These are phyloP conservation scores for Cinclus mexicanus DNA, from an alignment of 2,113 vertebrate species.

Conservation along the genomic window DNA sequence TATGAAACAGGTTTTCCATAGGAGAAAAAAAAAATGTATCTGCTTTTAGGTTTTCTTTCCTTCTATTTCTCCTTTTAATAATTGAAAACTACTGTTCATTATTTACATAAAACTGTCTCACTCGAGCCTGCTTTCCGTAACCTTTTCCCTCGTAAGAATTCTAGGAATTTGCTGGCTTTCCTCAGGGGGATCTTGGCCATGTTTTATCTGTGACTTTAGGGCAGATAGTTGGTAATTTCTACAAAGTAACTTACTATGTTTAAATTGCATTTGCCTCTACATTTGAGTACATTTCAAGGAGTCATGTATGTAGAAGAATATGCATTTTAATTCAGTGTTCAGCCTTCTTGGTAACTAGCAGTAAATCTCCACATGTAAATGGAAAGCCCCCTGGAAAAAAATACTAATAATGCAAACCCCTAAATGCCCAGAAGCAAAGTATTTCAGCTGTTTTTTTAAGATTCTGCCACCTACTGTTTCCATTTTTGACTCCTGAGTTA, in stretches of 20 bases:
- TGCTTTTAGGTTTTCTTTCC: slow-evolving; percentile 50
- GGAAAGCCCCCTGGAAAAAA: neutral
- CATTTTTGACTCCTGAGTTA: neutral
- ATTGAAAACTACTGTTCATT: slow-evolving; percentile 79
- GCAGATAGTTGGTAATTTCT: slow-evolving; percentile 42
- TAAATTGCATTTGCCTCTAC: slow-evolving; percentile 49
- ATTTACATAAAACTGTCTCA: slow-evolving; percentile 78
- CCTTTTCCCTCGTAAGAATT: slow-evolving; percentile 81
- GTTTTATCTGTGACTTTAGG: slow-evolving; percentile 75
- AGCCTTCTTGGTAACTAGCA: slow-evolving; percentile 4
- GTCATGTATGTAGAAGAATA: slow-evolving; percentile 20
- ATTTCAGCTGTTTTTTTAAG: slow-evolving; percentile 25
- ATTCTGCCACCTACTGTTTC: neutral
- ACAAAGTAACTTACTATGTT: slow-evolving; percentile 27
- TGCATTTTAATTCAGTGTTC: slow-evolving; percentile 2
- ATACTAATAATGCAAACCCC: neutral
- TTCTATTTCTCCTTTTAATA: slow-evolving; percentile 70
- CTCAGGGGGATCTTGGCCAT: slow-evolving; percentile 65
- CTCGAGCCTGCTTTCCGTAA: slow-evolving; percentile 75
- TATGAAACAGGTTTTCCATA: slow-evolving; percentile 58
- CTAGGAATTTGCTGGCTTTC: slow-evolving; percentile 78
- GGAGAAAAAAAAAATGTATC: slow-evolving; percentile 34
- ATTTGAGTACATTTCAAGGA: slow-evolving; percentile 19
- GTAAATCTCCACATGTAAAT: slow-evolving; percentile 22
- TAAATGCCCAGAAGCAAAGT: neutral